phyloP scores from a whole-genome alignment of 2,888 invertebrate species.

The Lochmaea capreae region DNA sequence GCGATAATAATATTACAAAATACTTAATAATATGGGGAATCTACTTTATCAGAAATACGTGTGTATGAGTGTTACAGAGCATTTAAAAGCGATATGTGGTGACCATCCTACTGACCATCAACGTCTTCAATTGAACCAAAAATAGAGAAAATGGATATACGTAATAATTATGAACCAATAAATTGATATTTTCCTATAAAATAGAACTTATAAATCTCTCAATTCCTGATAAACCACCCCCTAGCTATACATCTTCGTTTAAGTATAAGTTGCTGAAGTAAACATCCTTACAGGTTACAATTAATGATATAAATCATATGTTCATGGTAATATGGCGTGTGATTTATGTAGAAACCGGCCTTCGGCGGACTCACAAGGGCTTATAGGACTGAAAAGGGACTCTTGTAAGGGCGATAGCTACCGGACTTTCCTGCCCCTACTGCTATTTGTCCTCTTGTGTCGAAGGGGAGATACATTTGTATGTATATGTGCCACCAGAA shows the following conservation, averaged over 20 bases:
- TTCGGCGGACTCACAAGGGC: slow-evolving; percentile 28
- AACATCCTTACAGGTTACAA: slow-evolving; percentile 49
- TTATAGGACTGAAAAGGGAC: slow-evolving; percentile 40
- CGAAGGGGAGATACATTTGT: slow-evolving; percentile 51
- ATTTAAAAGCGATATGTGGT: no score
- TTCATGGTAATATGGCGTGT: slow-evolving; percentile 53
- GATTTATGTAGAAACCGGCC: slow-evolving; percentile 52
- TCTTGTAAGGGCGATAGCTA: slow-evolving; percentile 46
- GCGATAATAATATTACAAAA: no score
- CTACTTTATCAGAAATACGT: no score
- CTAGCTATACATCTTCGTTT: slow-evolving; percentile 17
- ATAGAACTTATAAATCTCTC: not conserved
- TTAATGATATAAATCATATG: slow-evolving; percentile 55
- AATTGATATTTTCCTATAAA: not conserved
- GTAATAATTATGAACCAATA: not conserved
- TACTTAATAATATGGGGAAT: no score
- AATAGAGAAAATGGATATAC: not conserved
- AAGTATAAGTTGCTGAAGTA: slow-evolving; percentile 38
- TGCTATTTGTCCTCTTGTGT: slow-evolving; percentile 54
- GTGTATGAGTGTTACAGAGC: no score
- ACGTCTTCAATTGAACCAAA: no score
- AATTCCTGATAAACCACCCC: slow-evolving; percentile 6
- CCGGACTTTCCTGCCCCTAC: slow-evolving; percentile 42
- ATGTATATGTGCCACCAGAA: slow-evolving; percentile 25
- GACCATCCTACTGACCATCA: no score